These are phyloP conservation scores for Paracyprichromis sp. DNA, from an alignment of 2,113 vertebrate genomes.

Conservation along the genomic window DNA sequence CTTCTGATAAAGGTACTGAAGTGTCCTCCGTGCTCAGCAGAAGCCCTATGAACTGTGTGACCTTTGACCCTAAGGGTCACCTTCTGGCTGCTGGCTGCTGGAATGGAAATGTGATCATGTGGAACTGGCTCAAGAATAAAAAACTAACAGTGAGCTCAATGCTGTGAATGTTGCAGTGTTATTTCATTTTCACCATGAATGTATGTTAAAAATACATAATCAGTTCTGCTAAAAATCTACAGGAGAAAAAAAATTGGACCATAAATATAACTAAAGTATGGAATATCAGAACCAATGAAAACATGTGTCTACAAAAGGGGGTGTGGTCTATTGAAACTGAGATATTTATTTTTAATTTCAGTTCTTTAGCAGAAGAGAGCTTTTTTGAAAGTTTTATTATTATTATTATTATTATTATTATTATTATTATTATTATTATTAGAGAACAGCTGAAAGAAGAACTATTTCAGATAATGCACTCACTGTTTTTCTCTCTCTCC, in stretches of 20 bases:
- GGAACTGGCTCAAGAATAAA: constrained; percentile 66
- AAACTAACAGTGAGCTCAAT: constrained; percentile 22
- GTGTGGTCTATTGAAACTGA: neutral
- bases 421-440: neutral
- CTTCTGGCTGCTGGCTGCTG: constrained; percentile 77
- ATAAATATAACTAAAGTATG: neutral
- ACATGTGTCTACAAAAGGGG: neutral
- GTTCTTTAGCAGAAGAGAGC: neutral
- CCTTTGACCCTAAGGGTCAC: constrained; percentile 74
- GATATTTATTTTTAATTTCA: neutral
- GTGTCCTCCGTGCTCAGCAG: constrained; percentile 41
- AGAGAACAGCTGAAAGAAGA: neutral
- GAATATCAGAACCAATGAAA: neutral
- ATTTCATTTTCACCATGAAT: neutral
- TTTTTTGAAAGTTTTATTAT: neutral
- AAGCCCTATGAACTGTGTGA: constrained; percentile 76
- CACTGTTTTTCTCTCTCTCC: neutral
- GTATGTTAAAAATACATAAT: neutral
- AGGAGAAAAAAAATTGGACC: neutral
- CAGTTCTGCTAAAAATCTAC: neutral
- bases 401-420: neutral
- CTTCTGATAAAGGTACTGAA: constrained; percentile 56
- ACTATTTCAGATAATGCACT: neutral
- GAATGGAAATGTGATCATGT: constrained; percentile 72
- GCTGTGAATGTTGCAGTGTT: neutral